Evolutionary conservation across 2,113 vertebrate genomes (phyloP), one percentile per base, ranked within the genome.

Genomic region (Uria lomvia): DNA sequence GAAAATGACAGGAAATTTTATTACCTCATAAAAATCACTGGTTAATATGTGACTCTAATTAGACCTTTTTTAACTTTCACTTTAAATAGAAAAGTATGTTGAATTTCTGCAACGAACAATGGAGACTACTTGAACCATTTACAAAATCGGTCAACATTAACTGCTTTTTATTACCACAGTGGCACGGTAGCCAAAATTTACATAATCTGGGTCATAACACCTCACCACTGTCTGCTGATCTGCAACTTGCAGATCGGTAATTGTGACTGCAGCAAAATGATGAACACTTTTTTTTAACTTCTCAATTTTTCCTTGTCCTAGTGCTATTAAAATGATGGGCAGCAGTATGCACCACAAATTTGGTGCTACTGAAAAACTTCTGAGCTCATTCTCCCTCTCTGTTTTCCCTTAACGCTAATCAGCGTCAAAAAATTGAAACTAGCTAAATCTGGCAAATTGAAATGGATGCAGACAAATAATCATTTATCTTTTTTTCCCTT

Each of bases 1-100:
- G 67, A 60, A 94, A 95, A 92, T 84, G 40, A 55, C 50, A 90
- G 26, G 36, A 5, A 82, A 88, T 93, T 91, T 93, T 72, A 93
- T 91, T 91, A 18, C 24, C 2, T 15, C n/a, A 14, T 24, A 94
- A 94, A 91, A 92, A 74, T 47, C 50, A 91, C 8, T 60, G 38
- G 30, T n/a, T 92, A 53, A 91, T 80, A 90, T 13, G 49, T 59
- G 79, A 90, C 82, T 73, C 22, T 68, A 93, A 55, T 92, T 90
- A 92, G 30, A 53, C 2, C 15, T 77, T 13, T 42, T 82, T 88
- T 90, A 87, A 70, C 21, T 91, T 84, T 75, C 12, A 38, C 2
- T 87, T 52, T 79, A 71, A 76, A 11, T 73, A 82, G 15, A 79
- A 94, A 81, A 86, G 12, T 84, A 32, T 74, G n/a, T 11, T 76